Percentiles rank a stretch among this genome's conserved stretches.
Conservation (phyloP, 2,113 vertebrate genomes). For the Stomatorhinus ivindoensis region DNA sequence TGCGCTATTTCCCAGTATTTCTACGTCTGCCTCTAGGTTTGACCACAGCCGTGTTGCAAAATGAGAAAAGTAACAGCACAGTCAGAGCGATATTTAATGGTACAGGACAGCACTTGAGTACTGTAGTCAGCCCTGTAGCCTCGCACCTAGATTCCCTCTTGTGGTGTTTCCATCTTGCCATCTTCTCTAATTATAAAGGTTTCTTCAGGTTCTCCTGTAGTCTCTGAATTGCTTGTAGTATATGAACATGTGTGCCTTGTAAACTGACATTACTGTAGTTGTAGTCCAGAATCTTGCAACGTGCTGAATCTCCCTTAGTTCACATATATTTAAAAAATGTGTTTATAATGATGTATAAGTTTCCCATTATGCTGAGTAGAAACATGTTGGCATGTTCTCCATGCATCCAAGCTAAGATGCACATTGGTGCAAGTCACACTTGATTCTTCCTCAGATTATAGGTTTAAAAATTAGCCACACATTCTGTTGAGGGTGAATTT, state of each 20-base stretch:
- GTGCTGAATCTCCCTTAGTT: neutral
- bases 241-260: neutral
- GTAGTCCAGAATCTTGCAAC: neutral
- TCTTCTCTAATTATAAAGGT: neutral
- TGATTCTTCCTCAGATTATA: conserved; percentile 17
- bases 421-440: neutral
- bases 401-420: neutral
- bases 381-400: neutral
- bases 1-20: neutral
- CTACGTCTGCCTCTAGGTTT: neutral
- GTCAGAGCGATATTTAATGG: neutral
- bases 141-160: neutral
- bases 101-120: neutral
- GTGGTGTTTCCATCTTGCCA: neutral
- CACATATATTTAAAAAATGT: neutral
- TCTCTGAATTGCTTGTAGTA: neutral
- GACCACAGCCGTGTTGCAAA: neutral
- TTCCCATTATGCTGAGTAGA: neutral
- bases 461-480: conserved; percentile 26
- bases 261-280: neutral
- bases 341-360: neutral
- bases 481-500: conserved; percentile 9
- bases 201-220: neutral
- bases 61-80: neutral
- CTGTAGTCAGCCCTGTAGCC: neutral